Evolutionary conservation across 1,140 invertebrate species (phyloP), one percentile per base, ranked within the genome.

Genomic region (Penaeus japonicus): DNA sequence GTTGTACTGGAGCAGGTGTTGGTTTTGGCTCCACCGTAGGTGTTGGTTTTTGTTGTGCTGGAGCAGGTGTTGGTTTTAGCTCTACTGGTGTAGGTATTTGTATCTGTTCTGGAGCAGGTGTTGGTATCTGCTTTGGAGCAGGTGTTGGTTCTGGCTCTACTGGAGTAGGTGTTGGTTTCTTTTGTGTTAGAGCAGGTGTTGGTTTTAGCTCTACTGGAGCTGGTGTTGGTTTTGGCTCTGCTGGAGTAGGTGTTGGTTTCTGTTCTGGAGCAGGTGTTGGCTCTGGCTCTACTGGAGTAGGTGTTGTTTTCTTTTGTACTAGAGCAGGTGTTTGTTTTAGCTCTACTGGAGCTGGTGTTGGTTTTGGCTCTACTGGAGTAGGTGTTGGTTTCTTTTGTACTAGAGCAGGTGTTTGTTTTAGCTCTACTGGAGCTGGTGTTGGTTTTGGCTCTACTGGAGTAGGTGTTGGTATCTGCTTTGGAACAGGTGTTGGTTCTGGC

Each of bases 1-100:
- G n/a, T 4, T 70, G n/a, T 24, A 17, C 62, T 70, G 84, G 65
- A 30, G 24, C 27, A 73, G 83, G 65, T 84, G 83, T 84, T 84
- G 35, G 83, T 54, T 75, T 84, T 17, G 4, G 7, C 35, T 84
- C 30, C 12, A 18, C 30, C 55, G n/a, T 35, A 27, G 62, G 84
- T 85, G 70, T 75, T 57, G 73, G 70, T 78, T 79, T 86, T 5
- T n/a, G 53, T 65, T 86, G 32, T 27, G 22, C 17, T 55, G 3
- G 47, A 27, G 2, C 77, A 62, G 84, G 84, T 86, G 84, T 86
- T 86, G 84, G 84, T n/a, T 78, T 35, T n/a, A 24, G 65, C 20
- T 84, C 24, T 75, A 15, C 47, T 75, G 0, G 5, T 24, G 24
- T n/a, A 84, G 81, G 57, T 62, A 24, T 39, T 79, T 1, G 27